Base-by-base conservation (phyloP, 1,140 invertebrate genomes). In the Rhagoletis zephyria region DNA sequence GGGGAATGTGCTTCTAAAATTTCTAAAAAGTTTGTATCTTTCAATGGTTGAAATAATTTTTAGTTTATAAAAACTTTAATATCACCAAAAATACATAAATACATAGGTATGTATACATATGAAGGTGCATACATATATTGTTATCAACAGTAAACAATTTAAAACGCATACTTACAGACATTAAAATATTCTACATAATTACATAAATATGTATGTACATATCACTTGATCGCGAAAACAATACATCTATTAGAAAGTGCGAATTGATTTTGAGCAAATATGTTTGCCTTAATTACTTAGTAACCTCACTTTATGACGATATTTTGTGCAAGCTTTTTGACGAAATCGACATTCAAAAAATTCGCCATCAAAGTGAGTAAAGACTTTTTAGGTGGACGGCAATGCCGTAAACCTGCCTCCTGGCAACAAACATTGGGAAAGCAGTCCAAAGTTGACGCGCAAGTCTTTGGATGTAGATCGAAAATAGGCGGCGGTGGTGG, bases 381-480 rank as follows among this genome's bases (percentile, higher is more conserved):
- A 1, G 95, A 96, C 89, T 95, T 94, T 90, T 95, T 95, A 56
- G 96, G 95, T 5, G 96, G 95, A 61, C 96, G 94, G 89, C 96
- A 96, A 87, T 95, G 94, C 89, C 95, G 95, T 87, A 94, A 94
- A 2, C 95, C 95, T 19, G 94, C 94, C 92, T 96, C 96, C 89
- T 96, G 95, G 85, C 96, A 96, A 91, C 96, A 96, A 61, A 96
- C 93, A 91, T 96, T 96, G 2, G 96, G 96, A 90, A 96, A 96
- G 92, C 96, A 96, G 91, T 96, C 95, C 9, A 96, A 92, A 14
- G 94, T 95, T 4, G 94, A 95, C 87, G 94, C 94, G 90, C 96
- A 96, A 12, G 94, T 91, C 89, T 95, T 94, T 4, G 95, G 95
- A 91, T 96, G 96, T 60, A 95, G 89, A 91, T 96, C 95, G 70